A percentile compares a stretch with the other conserved stretches of the same genome.
phyloP scores from a whole-genome alignment of 2,888 invertebrate genomes.

The Eilema sororculum region DNA sequence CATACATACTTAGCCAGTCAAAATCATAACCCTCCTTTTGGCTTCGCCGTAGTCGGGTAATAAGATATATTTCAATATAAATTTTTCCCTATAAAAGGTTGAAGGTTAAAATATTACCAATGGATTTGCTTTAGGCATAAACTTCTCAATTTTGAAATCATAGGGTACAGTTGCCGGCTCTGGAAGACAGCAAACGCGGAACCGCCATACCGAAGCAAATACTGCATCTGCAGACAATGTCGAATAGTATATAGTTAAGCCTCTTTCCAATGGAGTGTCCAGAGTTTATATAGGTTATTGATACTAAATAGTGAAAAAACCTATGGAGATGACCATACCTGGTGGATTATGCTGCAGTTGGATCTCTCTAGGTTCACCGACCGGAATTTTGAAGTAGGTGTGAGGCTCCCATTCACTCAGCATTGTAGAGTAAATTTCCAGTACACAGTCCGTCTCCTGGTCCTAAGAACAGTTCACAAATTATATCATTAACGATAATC shows the following conservation, averaged over 20 bases:
- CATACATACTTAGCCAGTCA: too few species aligned
- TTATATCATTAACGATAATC: neutral
- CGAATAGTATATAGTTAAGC: neutral
- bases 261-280: neutral
- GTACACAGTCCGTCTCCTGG: constrained; percentile 68
- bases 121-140: constrained; percentile 59
- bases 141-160: constrained; percentile 63
- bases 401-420: constrained; percentile 70
- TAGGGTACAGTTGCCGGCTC: constrained; percentile 45
- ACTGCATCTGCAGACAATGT: constrained; percentile 62
- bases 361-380: constrained; percentile 67
- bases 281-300: neutral
- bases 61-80: neutral
- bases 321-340: constrained; percentile 52
- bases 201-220: constrained; percentile 76
- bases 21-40: too few species aligned
- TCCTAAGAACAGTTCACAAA: constrained; percentile 52
- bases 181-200: constrained; percentile 56
- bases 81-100: neutral
- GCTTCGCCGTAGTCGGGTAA: too few species aligned
- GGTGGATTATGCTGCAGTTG: constrained; percentile 58
- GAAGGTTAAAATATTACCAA: constrained; percentile 52
- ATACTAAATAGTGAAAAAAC: neutral
- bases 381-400: constrained; percentile 71
- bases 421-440: constrained; percentile 70